These are phyloP conservation scores for Stomorhina lunata DNA, from an alignment of 2,888 invertebrate species.

Conservation along the genomic window DNA sequence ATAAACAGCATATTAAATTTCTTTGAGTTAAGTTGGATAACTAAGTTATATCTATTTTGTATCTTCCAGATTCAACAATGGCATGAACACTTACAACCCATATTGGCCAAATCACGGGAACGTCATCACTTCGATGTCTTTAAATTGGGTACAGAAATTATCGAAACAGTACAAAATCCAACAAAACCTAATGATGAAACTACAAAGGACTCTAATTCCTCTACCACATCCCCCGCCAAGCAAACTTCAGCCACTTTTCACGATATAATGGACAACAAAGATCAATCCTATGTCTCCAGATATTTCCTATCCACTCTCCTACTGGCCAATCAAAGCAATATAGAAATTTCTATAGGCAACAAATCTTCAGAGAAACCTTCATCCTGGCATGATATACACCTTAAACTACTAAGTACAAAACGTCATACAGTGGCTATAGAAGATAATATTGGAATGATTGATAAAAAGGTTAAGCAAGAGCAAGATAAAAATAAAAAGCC, in stretches of 20 bases:
- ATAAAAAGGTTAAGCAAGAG: too few relatives aligned
- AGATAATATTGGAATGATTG: slow-evolving; percentile 75
- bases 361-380: slow-evolving; percentile 69
- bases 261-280: slow-evolving; percentile 73
- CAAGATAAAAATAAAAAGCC: background rate
- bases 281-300: slow-evolving; percentile 72
- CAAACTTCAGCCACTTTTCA: slow-evolving; percentile 68
- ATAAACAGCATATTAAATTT: too few relatives aligned
- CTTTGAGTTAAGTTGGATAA: too few relatives aligned
- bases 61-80: slow-evolving; percentile 74
- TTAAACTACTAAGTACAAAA: slow-evolving; percentile 71
- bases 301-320: slow-evolving; percentile 75
- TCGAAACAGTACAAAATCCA: slow-evolving; percentile 68
- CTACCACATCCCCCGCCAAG: background rate
- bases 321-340: slow-evolving; percentile 74
- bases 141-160: slow-evolving; percentile 75
- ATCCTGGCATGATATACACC: slow-evolving; percentile 69
- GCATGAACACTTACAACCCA: slow-evolving; percentile 76
- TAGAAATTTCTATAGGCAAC: slow-evolving; percentile 67
- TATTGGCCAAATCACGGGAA: slow-evolving; percentile 74
- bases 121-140: slow-evolving; percentile 77
- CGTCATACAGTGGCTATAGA: slow-evolving; percentile 74
- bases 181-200: background rate
- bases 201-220: background rate
- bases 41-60: too few relatives aligned